Evolutionary conservation across 2,797 vertebrate species (phyloP).

Genomic region (Cephalopachus bancanus): DNA sequence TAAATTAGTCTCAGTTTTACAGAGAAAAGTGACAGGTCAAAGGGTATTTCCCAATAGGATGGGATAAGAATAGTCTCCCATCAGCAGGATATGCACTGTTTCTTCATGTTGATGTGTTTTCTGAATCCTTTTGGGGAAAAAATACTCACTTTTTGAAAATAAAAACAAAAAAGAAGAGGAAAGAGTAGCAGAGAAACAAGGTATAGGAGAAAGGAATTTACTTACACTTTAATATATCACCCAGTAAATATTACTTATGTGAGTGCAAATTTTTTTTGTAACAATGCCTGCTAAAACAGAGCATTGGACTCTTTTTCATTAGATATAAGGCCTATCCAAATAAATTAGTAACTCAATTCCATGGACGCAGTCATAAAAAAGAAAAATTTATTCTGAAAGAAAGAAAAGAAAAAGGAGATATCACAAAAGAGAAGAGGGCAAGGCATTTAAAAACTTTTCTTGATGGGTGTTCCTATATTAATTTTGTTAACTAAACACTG

Average conservation of each 20-base stretch:
- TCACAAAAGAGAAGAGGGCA: background rate
- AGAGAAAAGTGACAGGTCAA: slow-evolving; percentile 75
- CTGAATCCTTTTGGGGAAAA: background rate
- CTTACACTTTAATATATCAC: background rate
- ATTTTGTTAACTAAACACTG: background rate
- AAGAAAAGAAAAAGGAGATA: background rate
- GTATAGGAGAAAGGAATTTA: background rate
- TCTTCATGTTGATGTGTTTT: slow-evolving; percentile 61
- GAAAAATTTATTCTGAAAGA: background rate
- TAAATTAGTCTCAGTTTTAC: slow-evolving; percentile 82
- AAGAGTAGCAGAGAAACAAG: background rate
- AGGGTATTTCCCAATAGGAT: slow-evolving; percentile 76
- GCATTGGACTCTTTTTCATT: background rate
- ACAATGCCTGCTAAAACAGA: background rate
- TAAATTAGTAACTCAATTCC: background rate
- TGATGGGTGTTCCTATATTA: background rate
- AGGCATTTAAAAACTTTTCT: background rate
- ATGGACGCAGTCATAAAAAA: background rate
- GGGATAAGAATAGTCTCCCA: slow-evolving; percentile 72
- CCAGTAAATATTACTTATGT: slow-evolving; percentile 21
- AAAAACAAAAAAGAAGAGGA: background rate
- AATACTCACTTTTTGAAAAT: background rate
- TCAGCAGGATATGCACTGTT: slow-evolving; percentile 56
- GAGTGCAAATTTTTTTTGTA: background rate
- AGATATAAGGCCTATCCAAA: background rate